phyloP scores from a whole-genome alignment of 2,113 vertebrate species.

The Erythrocercus mccallii region DNA sequence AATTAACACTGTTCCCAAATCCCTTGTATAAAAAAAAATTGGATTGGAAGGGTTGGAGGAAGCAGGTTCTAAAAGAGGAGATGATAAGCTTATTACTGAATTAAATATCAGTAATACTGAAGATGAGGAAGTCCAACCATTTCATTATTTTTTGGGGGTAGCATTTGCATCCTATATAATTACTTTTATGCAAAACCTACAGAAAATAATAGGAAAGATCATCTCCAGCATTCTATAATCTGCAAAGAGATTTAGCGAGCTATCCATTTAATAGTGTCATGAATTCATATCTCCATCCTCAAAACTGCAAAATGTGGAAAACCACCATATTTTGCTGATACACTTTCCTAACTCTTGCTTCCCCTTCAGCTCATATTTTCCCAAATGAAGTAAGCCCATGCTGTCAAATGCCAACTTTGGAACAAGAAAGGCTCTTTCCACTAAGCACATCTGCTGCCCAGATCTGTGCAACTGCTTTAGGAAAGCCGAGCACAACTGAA shows the following conservation, averaged over 20 bases:
- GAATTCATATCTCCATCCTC: not conserved
- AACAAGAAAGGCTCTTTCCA: not conserved
- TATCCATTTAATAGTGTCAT: not conserved
- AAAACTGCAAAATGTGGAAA: not conserved
- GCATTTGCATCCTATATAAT: not conserved
- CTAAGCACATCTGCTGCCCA: not conserved
- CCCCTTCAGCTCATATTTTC: not conserved
- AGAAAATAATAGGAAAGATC: not conserved
- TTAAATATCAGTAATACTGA: not conserved
- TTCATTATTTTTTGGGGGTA: not conserved
- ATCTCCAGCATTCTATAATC: not conserved
- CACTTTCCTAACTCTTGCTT: not conserved
- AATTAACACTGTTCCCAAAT: constrained; percentile 14
- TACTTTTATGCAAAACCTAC: not conserved
- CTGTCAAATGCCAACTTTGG: not conserved
- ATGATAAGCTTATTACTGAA: constrained; percentile 34
- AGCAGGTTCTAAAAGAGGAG: not conserved
- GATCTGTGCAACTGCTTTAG: not conserved
- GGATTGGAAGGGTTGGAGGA: constrained; percentile 21
- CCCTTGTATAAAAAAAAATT: not conserved
- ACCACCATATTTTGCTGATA: not conserved
- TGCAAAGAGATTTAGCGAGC: not conserved
- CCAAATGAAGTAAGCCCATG: not conserved
- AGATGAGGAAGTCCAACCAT: not conserved
- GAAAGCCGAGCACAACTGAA: not conserved